Percentiles rank a stretch among this genome's conserved stretches.
These are phyloP conservation scores for Drosophila pruinosa DNA, from an alignment of 1,140 invertebrate species.

Conservation along the genomic window DNA sequence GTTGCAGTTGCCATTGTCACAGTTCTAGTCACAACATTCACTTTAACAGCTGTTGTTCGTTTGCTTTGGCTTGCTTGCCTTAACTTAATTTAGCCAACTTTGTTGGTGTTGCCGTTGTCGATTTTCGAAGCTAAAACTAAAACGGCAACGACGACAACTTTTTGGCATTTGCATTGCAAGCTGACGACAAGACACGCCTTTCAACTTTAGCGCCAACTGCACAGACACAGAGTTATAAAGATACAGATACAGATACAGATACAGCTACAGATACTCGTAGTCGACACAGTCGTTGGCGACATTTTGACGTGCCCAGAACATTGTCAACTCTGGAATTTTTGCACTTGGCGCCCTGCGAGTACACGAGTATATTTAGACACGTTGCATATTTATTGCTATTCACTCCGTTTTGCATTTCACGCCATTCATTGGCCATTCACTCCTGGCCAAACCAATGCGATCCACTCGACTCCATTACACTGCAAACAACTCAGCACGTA, in stretches of 20 bases:
- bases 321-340: constrained; percentile 51
- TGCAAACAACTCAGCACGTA: constrained; percentile 32
- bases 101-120: constrained; percentile 34
- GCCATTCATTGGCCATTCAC: constrained; percentile 24
- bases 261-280: constrained; percentile 19
- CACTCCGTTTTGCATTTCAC: constrained; percentile 27
- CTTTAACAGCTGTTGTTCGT: not conserved
- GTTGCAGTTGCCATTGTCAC: constrained; percentile 28
- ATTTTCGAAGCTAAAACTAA: constrained; percentile 30
- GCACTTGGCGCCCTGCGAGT: constrained; percentile 30
- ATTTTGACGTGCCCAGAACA: constrained; percentile 60
- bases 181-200: constrained; percentile 42
- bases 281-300: constrained; percentile 35
- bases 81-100: constrained; percentile 26
- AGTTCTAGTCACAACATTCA: constrained; percentile 3
- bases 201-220: constrained; percentile 54
- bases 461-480: constrained; percentile 12
- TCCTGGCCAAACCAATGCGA: not conserved
- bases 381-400: constrained; percentile 37
- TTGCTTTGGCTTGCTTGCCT: not conserved
- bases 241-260: constrained; percentile 6
- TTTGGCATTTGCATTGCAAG: constrained; percentile 38
- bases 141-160: constrained; percentile 21
- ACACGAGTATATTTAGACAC: constrained; percentile 21
- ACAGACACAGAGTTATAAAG: constrained; percentile 16